These are phyloP conservation scores for Desmophyllum pertusum DNA, from an alignment of 92 coral and sea anemone genomes.

Conservation along the genomic window DNA sequence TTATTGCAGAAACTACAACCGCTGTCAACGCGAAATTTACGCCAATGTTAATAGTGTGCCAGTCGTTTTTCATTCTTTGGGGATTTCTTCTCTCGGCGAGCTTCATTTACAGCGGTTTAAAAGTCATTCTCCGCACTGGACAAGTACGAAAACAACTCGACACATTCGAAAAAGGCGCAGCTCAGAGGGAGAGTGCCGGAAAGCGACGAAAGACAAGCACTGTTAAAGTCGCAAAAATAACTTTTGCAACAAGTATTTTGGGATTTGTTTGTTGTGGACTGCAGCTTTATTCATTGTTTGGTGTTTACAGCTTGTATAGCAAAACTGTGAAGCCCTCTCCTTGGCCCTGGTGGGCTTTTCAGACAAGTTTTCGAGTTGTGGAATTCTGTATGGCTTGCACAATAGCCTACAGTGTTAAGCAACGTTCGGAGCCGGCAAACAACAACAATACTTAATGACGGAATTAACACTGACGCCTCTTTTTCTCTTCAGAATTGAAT, in stretches of 20 bases:
- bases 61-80: constrained; percentile 73
- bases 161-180: constrained; percentile 8
- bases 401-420: constrained; percentile 72
- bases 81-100: constrained; percentile 65
- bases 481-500: neutral
- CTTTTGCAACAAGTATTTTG: constrained; percentile 62
- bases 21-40: constrained; percentile 38
- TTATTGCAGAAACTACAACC: constrained; percentile 50
- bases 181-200: neutral
- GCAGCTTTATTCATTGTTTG: constrained; percentile 72
- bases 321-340: constrained; percentile 60
- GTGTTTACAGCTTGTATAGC: constrained; percentile 59
- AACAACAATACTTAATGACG: neutral
- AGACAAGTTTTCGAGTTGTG: constrained; percentile 65
- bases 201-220: constrained; percentile 27
- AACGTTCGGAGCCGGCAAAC: constrained; percentile 37
- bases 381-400: constrained; percentile 70
- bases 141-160: constrained; percentile 36
- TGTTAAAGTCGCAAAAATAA: constrained; percentile 74
- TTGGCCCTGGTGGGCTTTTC: constrained; percentile 83
- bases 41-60: constrained; percentile 61
- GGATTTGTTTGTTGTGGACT: constrained; percentile 76
- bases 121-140: constrained; percentile 37
- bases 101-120: constrained; percentile 78
- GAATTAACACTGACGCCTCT: neutral